Evolutionary conservation across 2,797 vertebrate genomes (phyloP).

Genomic region (Arctocebus calabarensis): DNA sequence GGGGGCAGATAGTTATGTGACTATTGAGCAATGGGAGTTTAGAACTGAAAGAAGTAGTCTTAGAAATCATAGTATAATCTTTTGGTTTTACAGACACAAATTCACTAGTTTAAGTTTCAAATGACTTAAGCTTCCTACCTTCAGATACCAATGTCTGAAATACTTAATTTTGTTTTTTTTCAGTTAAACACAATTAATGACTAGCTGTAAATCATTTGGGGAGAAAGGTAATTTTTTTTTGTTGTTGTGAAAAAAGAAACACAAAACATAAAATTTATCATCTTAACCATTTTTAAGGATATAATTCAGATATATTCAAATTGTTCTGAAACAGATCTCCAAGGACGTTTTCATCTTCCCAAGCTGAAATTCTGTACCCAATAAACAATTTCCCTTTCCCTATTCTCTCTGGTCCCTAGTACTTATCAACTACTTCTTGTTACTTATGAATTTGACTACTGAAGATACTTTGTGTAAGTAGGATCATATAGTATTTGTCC

Average conservation of each 20-base stretch:
- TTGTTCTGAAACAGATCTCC: background rate
- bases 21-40: background rate
- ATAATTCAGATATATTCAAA: constrained; percentile 3
- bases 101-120: constrained; percentile 8
- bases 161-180: constrained; percentile 52
- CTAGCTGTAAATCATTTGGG: background rate
- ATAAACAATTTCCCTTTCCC: background rate
- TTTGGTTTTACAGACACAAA: constrained; percentile 44
- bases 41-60: constrained; percentile 39
- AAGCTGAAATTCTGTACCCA: background rate
- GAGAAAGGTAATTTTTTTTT: background rate
- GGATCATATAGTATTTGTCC: background rate
- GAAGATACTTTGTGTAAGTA: too few species aligned
- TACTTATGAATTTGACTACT: background rate
- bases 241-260: background rate
- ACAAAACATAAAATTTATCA: background rate
- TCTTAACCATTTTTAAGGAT: background rate
- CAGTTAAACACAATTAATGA: constrained; percentile 1
- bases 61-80: background rate
- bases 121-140: background rate
- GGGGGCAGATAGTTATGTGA: background rate
- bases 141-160: background rate
- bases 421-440: background rate
- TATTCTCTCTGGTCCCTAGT: too few species aligned
- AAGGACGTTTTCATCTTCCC: background rate